Conservation (phyloP, 2,797 vertebrate genomes). For the Oophaga sylvatica region DNA sequence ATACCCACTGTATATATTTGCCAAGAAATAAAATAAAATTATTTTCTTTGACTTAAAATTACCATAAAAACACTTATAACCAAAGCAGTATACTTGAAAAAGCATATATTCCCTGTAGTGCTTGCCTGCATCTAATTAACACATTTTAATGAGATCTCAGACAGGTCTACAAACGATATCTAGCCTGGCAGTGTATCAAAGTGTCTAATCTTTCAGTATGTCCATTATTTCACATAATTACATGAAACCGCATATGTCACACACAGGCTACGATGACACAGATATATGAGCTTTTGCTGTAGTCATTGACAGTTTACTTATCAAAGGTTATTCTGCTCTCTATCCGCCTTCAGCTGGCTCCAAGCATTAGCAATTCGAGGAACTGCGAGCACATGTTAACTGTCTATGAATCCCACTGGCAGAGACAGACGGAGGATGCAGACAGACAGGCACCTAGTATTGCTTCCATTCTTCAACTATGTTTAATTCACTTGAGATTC, state of each 20-base stretch:
- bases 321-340: neutral
- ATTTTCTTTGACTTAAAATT: conserved; percentile 18
- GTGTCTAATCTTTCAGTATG: conserved; percentile 39
- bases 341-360: neutral
- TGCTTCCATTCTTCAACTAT: neutral
- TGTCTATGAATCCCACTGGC: neutral
- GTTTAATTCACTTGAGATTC: neutral
- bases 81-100: neutral
- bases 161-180: conserved; percentile 17
- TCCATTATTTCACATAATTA: conserved; percentile 29
- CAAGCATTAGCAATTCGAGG: neutral
- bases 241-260: neutral
- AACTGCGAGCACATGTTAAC: neutral
- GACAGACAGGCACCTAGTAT: conserved; percentile 10
- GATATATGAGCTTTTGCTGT: neutral
- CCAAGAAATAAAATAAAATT: neutral
- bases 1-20: neutral
- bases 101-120: conserved; percentile 24
- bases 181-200: conserved; percentile 16
- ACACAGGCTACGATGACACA: neutral
- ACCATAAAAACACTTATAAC: conserved; percentile 3
- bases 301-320: neutral
- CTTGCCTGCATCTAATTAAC: conserved; percentile 54
- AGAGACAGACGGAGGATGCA: neutral
- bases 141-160: conserved; percentile 54